Conservation (phyloP, 2,888 invertebrate species). For the Diarsia brunnea region DNA sequence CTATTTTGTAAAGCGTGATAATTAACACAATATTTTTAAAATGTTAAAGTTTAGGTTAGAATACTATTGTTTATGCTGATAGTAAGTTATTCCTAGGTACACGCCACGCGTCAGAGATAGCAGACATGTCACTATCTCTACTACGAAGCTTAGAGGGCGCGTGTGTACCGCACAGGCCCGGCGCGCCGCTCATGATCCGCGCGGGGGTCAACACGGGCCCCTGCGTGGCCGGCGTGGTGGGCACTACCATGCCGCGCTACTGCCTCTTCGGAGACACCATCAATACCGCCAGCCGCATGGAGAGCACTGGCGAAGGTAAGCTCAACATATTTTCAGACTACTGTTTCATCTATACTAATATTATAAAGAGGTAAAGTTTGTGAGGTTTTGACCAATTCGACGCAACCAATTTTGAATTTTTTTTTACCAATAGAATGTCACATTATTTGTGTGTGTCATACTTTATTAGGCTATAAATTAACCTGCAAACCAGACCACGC, state of each 20-base stretch:
- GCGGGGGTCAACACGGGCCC: slow-evolving; percentile 92
- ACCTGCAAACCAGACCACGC: too few relatives aligned
- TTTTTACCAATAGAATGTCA: too few relatives aligned
- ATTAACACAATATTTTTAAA: too few relatives aligned
- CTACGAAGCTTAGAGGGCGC: slow-evolving; percentile 89
- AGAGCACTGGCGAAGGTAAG: slow-evolving; percentile 89
- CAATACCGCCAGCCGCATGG: slow-evolving; percentile 92
- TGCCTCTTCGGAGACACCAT: slow-evolving; percentile 92
- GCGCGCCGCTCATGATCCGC: slow-evolving; percentile 87
- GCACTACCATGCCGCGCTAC: slow-evolving; percentile 92
- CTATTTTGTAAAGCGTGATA: too few relatives aligned
- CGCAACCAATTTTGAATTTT: too few relatives aligned
- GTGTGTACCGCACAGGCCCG: slow-evolving; percentile 89
- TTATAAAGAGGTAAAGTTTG: too few relatives aligned
- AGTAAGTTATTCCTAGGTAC: slow-evolving; percentile 79
- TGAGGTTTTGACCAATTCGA: too few relatives aligned
- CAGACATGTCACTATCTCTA: slow-evolving; percentile 91
- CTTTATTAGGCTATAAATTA: too few relatives aligned
- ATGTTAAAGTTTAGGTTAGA: too few relatives aligned
- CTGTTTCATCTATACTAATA: neutral
- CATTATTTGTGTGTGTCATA: too few relatives aligned
- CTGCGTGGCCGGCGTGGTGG: slow-evolving; percentile 92
- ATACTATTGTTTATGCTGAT: neutral
- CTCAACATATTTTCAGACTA: neutral
- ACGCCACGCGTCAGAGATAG: slow-evolving; percentile 91